Conservation (phyloP, 2,888 invertebrate species). For the Proisotoma minuta region DNA sequence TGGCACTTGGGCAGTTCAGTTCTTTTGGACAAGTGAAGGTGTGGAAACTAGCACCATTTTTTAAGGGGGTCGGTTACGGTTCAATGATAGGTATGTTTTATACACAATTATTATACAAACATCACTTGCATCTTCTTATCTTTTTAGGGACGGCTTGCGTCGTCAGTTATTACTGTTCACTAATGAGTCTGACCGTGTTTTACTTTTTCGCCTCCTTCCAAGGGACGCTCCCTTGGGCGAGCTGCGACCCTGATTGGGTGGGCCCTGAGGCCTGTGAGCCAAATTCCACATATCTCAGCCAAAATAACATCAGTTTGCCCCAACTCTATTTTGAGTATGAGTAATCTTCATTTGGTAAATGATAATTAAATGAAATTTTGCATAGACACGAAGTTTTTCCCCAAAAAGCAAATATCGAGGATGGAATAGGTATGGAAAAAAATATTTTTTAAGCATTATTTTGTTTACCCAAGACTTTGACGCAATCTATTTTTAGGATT, state of each 20-base stretch:
- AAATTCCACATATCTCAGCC: conserved; percentile 19
- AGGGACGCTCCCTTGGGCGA: conserved; percentile 66
- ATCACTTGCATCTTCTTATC: not conserved
- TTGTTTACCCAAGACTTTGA: conserved; percentile 19
- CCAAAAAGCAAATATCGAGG: conserved; percentile 30
- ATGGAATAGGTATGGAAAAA: conserved; percentile 46
- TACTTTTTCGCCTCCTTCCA: conserved; percentile 69
- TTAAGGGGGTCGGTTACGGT: conserved; percentile 52
- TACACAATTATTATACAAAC: not conserved
- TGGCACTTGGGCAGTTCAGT: conserved; percentile 76
- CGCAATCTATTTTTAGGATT: too few species aligned
- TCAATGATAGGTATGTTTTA: conserved; percentile 50
- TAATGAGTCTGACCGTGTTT: conserved; percentile 68
- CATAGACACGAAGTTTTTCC: conserved; percentile 42
- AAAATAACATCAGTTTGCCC: conserved; percentile 32
- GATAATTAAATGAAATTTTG: conserved; percentile 16
- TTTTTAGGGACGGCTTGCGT: conserved; percentile 54
- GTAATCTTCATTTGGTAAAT: not conserved
- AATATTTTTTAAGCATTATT: not conserved
- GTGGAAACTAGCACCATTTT: conserved; percentile 51
- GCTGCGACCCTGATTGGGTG: conserved; percentile 60
- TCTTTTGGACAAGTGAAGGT: conserved; percentile 73
- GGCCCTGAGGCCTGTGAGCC: conserved; percentile 23
- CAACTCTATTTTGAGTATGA: conserved; percentile 38
- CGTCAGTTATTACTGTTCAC: conserved; percentile 69